Percentiles rank a stretch among this genome's conserved stretches.
phyloP scores from a whole-genome alignment of 1,140 invertebrate genomes.

The Aphelenchoides besseyi region DNA sequence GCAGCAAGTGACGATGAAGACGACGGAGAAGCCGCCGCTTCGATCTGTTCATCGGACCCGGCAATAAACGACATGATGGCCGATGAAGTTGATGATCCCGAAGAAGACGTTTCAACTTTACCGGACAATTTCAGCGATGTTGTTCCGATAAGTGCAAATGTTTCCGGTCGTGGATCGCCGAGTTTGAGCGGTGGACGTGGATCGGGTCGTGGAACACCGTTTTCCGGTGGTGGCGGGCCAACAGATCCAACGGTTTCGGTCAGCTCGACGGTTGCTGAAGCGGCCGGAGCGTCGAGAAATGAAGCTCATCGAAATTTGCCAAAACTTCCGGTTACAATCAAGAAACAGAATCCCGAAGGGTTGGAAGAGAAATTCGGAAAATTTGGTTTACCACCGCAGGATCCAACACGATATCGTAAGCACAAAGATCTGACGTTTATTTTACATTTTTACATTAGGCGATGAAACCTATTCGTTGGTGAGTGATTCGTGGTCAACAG shows the following conservation, averaged over 20 bases:
- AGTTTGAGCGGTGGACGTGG: constrained; percentile 70
- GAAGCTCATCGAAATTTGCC: constrained; percentile 64
- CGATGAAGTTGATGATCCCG: constrained; percentile 66
- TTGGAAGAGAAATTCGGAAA: constrained; percentile 98
- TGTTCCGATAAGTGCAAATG: constrained; percentile 80
- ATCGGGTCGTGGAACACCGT: constrained; percentile 86
- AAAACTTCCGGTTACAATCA: constrained; percentile 68
- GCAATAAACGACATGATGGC: constrained; percentile 40
- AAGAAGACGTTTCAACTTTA: constrained; percentile 68
- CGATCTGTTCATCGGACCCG: constrained; percentile 27
- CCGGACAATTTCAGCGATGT: constrained; percentile 76
- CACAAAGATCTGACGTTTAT: constrained; percentile 15
- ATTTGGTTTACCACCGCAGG: constrained; percentile 75
- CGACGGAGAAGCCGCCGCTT: constrained; percentile 24
- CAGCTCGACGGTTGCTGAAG: constrained; percentile 41
- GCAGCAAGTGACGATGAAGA: constrained; percentile 53
- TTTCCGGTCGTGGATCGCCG: constrained; percentile 80
- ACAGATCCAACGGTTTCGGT: constrained; percentile 25
- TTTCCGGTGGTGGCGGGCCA: constrained; percentile 67
- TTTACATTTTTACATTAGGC: constrained; percentile 31
- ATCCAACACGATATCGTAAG: constrained; percentile 45
- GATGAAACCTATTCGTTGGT: constrained; percentile 62
- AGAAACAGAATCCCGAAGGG: constrained; percentile 72
- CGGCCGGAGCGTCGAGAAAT: constrained; percentile 29
- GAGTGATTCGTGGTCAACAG: constrained; percentile 89